phyloP scores from a whole-genome alignment of 1,140 invertebrate species.

The Cotesia vestalis region DNA sequence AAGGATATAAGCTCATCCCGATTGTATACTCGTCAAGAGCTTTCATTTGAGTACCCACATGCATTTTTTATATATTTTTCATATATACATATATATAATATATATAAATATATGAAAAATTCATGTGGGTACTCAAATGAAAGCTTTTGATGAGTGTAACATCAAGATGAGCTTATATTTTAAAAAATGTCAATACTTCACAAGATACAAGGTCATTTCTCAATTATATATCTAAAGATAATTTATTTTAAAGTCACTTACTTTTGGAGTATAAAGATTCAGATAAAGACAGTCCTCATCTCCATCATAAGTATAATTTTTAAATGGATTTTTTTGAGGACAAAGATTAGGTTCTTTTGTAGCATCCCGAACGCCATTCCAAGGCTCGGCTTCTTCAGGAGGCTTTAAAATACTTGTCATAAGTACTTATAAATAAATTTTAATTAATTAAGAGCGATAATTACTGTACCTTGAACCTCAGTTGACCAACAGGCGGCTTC shows the following conservation, averaged over 20 bases:
- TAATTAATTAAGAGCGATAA: slow-evolving; percentile 10
- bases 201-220: no score
- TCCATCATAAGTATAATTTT: slow-evolving; percentile 42
- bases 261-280: slow-evolving; percentile 71
- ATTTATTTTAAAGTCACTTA: neutral
- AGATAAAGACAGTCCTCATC: slow-evolving; percentile 75
- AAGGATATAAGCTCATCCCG: no score
- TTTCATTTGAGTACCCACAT: no score
- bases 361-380: slow-evolving; percentile 35
- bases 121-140: no score
- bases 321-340: slow-evolving; percentile 31
- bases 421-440: neutral
- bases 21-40: no score
- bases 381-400: slow-evolving; percentile 38
- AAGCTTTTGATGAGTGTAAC: no score
- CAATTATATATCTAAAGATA: no score
- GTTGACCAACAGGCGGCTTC: slow-evolving; percentile 41
- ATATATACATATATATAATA: no score
- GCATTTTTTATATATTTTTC: no score
- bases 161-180: no score
- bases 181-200: no score
- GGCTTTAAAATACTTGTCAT: slow-evolving; percentile 23
- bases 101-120: no score
- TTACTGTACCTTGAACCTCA: slow-evolving; percentile 44
- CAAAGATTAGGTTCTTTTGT: slow-evolving; percentile 41